Conservation (phyloP, 1,140 invertebrate genomes). For the Spodoptera frugiperda region DNA sequence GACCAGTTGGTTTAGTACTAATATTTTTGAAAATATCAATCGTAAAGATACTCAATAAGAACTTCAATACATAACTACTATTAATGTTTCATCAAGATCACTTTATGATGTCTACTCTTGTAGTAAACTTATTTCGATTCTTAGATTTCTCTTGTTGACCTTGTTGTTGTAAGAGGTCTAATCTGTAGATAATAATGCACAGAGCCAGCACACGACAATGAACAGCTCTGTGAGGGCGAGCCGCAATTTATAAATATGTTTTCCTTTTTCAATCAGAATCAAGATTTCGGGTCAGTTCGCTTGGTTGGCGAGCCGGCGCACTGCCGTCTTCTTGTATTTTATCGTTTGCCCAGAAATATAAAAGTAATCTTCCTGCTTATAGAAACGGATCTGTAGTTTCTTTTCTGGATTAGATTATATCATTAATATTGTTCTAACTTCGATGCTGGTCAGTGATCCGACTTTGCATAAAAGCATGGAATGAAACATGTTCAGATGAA, state of each 20-base stretch:
- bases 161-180: neutral
- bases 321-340: constrained; percentile 26
- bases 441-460: no score
- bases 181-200: constrained; percentile 13
- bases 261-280: constrained; percentile 34
- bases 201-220: neutral
- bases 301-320: constrained; percentile 15
- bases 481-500: no score
- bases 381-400: constrained; percentile 10
- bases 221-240: constrained; percentile 1
- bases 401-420: neutral
- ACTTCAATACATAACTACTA: no score
- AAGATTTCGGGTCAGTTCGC: constrained; percentile 40
- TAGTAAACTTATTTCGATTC: neutral
- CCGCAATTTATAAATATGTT: constrained; percentile 16
- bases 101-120: no score
- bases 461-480: no score
- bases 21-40: no score
- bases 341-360: constrained; percentile 24
- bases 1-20: neutral
- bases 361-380: constrained; percentile 1
- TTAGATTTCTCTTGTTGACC: neutral
- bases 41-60: no score
- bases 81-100: no score
- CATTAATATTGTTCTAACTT: neutral